Evolutionary conservation across 2,113 vertebrate species (phyloP).

Genomic region (Leptosomus discolor): DNA sequence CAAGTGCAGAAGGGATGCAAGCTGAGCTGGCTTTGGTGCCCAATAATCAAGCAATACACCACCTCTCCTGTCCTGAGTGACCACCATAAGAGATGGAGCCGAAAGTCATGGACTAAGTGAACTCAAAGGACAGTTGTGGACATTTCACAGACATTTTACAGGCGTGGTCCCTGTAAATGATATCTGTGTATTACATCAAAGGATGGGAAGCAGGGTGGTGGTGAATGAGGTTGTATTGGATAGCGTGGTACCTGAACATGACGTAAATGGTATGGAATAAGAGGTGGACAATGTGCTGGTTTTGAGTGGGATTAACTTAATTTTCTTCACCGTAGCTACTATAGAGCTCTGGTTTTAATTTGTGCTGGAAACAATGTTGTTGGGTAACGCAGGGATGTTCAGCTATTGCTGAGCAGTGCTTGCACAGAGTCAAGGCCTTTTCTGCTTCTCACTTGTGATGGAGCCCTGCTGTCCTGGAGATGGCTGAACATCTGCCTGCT

Average conservation of each 20-base stretch:
- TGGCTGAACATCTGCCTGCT: not conserved
- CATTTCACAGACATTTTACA: not conserved
- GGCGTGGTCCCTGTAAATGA: no score
- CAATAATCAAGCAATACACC: not conserved
- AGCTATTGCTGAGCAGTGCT: no score
- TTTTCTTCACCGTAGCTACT: not conserved
- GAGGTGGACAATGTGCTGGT: not conserved
- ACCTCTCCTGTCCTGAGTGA: not conserved
- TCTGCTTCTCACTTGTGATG: no score
- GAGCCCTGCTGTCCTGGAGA: not conserved
- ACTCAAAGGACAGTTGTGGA: not conserved
- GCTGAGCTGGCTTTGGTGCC: not conserved
- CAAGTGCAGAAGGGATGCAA: not conserved
- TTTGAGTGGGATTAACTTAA: no score
- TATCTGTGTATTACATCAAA: not conserved
- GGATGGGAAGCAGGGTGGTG: not conserved
- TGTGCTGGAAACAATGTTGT: not conserved
- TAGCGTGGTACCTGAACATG: not conserved
- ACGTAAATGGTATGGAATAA: not conserved
- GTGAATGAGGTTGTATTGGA: not conserved
- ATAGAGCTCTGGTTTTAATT: not conserved
- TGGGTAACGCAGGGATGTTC: not conserved
- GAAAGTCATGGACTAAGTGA: not conserved
- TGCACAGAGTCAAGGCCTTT: no score
- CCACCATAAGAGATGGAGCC: not conserved